These are phyloP conservation scores for Girardinus metallicus DNA, from an alignment of 2,797 vertebrate species.

Conservation along the genomic window DNA sequence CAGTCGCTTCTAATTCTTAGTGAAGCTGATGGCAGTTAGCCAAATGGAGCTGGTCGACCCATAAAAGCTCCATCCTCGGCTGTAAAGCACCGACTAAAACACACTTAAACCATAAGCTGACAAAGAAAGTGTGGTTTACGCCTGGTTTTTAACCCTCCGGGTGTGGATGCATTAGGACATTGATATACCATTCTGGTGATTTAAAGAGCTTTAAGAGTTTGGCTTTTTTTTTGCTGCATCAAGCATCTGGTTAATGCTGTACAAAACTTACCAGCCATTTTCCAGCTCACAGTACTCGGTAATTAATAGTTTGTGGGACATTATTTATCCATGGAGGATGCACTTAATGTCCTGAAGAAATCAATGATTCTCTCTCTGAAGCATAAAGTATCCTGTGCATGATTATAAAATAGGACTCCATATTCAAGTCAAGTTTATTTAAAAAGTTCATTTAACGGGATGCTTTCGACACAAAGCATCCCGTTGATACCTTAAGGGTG, in stretches of 20 bases:
- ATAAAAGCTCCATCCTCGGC: constrained; percentile 65
- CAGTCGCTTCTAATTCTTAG: constrained; percentile 38
- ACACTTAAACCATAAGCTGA: constrained; percentile 55
- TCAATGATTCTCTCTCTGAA: background rate
- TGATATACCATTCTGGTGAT: constrained; percentile 42
- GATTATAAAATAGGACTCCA: background rate
- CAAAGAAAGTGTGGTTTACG: constrained; percentile 62
- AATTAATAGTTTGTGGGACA: constrained; percentile 11
- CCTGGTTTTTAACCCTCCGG: constrained; percentile 39
- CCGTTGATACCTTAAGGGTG: background rate
- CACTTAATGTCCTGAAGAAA: background rate
- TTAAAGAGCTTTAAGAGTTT: constrained; percentile 21
- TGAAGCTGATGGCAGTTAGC: constrained; percentile 50
- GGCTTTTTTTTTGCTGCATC: constrained; percentile 9
- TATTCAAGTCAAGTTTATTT: background rate
- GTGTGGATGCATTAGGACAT: constrained; percentile 43
- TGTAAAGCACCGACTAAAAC: constrained; percentile 68
- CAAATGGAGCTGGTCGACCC: constrained; percentile 52
- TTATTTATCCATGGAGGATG: constrained; percentile 6
- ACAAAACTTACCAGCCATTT: background rate
- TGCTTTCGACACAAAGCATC: background rate
- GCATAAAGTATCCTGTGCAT: background rate
- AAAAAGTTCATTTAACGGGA: background rate
- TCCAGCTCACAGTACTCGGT: background rate
- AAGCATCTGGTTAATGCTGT: background rate